Conservation (phyloP, 2,888 invertebrate species). For the Rhamphomyia laevipes region DNA sequence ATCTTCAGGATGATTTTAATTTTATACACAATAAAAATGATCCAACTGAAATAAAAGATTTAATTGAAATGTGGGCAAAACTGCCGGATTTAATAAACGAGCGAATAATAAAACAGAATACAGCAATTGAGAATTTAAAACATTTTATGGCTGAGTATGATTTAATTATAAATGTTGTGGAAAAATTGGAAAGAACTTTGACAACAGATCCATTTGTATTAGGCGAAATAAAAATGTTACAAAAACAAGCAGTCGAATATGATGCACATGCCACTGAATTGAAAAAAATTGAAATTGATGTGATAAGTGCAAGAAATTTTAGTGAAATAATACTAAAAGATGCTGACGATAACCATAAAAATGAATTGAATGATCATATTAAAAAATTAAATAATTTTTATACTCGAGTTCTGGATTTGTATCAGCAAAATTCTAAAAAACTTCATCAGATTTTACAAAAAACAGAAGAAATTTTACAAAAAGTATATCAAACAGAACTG, state of each 20-base stretch:
- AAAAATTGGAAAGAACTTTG: constrained; percentile 14
- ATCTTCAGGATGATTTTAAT: constrained; percentile 22
- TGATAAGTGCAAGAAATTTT: constrained; percentile 36
- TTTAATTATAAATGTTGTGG: constrained; percentile 20
- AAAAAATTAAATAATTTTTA: constrained; percentile 29
- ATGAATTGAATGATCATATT: constrained; percentile 25
- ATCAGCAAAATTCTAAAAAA: constrained; percentile 26
- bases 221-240: constrained; percentile 19
- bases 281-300: constrained; percentile 36
- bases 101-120: constrained; percentile 34
- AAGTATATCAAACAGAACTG: constrained; percentile 34
- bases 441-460: constrained; percentile 26
- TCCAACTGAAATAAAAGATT: constrained; percentile 20
- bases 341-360: constrained; percentile 26
- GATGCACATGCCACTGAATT: constrained; percentile 27
- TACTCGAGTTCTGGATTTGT: constrained; percentile 26
- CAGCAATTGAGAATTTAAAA: constrained; percentile 35
- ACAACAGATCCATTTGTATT: constrained; percentile 15
- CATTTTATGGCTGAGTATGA: constrained; percentile 34
- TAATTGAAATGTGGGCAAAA: constrained; percentile 29
- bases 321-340: constrained; percentile 35
- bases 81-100: constrained; percentile 31
- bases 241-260: constrained; percentile 12
- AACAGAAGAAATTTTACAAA: constrained; percentile 27
- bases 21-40: constrained; percentile 19